Evolutionary conservation across 2,113 vertebrate genomes (phyloP).

Genomic region (Phaethon lepturus): DNA sequence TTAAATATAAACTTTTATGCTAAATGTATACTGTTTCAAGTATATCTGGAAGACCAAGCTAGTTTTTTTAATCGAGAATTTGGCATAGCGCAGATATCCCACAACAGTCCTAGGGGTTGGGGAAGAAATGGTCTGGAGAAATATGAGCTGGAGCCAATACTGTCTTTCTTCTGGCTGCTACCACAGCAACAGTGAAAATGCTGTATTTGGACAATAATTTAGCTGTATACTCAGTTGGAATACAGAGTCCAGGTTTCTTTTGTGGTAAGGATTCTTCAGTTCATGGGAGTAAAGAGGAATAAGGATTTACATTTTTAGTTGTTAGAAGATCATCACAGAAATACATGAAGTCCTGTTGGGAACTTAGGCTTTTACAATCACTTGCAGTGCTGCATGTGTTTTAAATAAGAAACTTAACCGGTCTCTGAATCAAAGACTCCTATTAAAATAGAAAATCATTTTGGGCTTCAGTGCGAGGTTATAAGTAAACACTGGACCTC

Average conservation of each 20-base stretch:
- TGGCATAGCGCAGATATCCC: not conserved
- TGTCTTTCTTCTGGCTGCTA: not conserved
- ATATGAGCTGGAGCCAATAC: not conserved
- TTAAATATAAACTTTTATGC: not conserved
- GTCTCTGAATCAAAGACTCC: not conserved
- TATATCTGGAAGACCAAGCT: not conserved
- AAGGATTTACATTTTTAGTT: not conserved
- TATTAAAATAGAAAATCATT: not conserved
- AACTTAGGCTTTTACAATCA: not conserved
- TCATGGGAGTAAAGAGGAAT: not conserved
- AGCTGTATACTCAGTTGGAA: not conserved
- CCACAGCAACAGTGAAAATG: not conserved
- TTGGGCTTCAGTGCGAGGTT: not conserved
- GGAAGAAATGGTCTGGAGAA: not conserved
- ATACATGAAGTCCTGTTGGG: not conserved
- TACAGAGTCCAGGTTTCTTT: not conserved
- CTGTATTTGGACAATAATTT: not conserved
- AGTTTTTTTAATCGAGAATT: not conserved
- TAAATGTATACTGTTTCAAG: not conserved
- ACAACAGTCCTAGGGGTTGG: rapidly evolving
- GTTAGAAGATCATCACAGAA: not conserved
- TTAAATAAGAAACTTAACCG: not conserved
- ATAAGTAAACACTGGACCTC: not conserved
- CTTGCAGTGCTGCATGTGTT: not conserved
- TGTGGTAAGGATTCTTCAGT: not conserved